These are phyloP conservation scores for Corynorhinus townsendii DNA, from an alignment of 2,113 vertebrate species.

Conservation along the genomic window DNA sequence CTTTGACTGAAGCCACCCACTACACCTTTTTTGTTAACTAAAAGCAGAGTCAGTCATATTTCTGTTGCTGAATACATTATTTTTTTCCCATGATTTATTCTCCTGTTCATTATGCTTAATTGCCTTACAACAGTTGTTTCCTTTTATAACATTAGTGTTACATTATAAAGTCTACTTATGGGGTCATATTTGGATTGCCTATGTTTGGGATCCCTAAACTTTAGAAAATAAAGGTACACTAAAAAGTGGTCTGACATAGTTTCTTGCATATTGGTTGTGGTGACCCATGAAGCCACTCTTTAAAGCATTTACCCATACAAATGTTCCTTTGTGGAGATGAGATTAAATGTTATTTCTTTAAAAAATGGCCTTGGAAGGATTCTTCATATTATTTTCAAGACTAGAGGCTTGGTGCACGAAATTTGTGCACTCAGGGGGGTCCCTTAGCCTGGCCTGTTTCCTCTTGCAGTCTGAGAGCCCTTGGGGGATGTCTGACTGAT, in stretches of 20 bases:
- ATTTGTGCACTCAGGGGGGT: too few relatives aligned
- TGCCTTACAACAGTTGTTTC: conserved; percentile 1
- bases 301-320: not conserved
- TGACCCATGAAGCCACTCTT: not conserved
- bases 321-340: not conserved
- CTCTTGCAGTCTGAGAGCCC: too few relatives aligned
- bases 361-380: not conserved
- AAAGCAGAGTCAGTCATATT: not conserved
- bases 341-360: not conserved
- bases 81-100: not conserved
- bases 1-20: not conserved
- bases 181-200: not conserved
- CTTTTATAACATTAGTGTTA: not conserved
- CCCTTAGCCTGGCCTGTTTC: too few relatives aligned
- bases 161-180: not conserved
- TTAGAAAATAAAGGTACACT: not conserved
- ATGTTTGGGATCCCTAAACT: not conserved
- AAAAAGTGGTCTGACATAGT: not conserved
- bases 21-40: not conserved
- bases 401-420: too few relatives aligned
- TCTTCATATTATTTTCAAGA: not conserved
- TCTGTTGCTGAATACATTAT: not conserved
- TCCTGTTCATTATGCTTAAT: not conserved
- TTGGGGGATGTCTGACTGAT: too few relatives aligned
- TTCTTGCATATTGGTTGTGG: not conserved